Base-by-base conservation (phyloP, 2,113 vertebrate species). In the Heterotilapia buettikoferi region DNA sequence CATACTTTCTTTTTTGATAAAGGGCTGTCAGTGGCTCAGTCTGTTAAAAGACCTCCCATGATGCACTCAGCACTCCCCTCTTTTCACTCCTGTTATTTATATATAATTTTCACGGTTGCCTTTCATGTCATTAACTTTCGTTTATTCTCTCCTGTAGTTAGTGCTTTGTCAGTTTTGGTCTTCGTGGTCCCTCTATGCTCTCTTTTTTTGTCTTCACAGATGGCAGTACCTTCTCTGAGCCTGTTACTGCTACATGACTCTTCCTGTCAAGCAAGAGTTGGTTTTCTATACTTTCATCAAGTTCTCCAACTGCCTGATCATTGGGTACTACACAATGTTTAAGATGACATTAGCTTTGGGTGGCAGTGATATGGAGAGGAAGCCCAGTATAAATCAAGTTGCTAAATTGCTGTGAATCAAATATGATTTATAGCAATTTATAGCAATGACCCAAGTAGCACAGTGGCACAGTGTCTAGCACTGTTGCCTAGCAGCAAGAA, bases 371-470 rank as follows among this genome's bases (percentile, higher is more conserved):
- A 38, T 21, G 36, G 63, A 68, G 11, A 40, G n/a, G 36, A 68
- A 71, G n/a, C 63, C n/a, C 36, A 68, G 11, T 5, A 66, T 66
- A 38, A 66, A 38, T 21, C 1, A 21, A 24, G 38, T 9, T 40
- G 3, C n/a, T 38, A n/a, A 36, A 38, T 38, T 12, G 4, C 11
- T 38, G 18, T 66, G 36, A 38, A n/a, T n/a, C 33, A 40, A 38
- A 0, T 0, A 56, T 56, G 54, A 56, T 26, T 26, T 56, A 14
- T 26, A 54, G 6, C n/a, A 6, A 54, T 24, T 54, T 54, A 24
- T 21, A 56, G 21, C 21, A 56, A 0, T 0, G 0, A 1, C 26
- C 14, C 14, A 29, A 29, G 7, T 1, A 29, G 56, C 26, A 59
- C 26, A 3, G 57, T 61, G 57, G 26, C 1, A 0, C 26, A 29